Percentiles rank a stretch among this genome's conserved stretches.
Evolutionary conservation across 2,888 invertebrate species (phyloP).

Genomic region (Flexamia atlantica): DNA sequence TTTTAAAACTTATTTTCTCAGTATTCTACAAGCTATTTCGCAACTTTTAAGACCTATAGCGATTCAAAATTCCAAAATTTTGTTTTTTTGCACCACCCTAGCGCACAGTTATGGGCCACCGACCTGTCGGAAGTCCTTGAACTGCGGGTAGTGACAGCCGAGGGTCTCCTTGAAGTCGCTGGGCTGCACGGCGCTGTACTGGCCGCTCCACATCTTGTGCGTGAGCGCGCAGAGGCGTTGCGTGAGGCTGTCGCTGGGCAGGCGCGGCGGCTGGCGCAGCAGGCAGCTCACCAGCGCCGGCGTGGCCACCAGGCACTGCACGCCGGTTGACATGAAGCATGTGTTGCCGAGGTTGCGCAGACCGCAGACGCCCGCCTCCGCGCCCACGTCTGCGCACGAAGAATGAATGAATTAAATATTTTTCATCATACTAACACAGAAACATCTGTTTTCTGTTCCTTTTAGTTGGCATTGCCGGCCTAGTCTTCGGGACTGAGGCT

Average conservation of each 20-base stretch:
- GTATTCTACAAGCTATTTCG: too few relatives aligned
- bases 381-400: slow-evolving; percentile 64
- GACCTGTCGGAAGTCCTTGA: slow-evolving; percentile 81
- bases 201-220: slow-evolving; percentile 79
- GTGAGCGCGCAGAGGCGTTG: slow-evolving; percentile 77
- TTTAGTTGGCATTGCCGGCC: too few relatives aligned
- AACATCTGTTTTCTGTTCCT: too few relatives aligned
- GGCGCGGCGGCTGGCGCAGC: slow-evolving; percentile 71
- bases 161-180: slow-evolving; percentile 79
- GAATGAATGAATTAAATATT: too few relatives aligned
- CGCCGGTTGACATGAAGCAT: slow-evolving; percentile 79
- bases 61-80: too few relatives aligned
- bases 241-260: slow-evolving; percentile 74
- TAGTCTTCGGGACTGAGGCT: too few relatives aligned
- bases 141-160: slow-evolving; percentile 79
- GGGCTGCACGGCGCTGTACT: slow-evolving; percentile 77
- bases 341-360: slow-evolving; percentile 78
- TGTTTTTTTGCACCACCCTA: too few relatives aligned
- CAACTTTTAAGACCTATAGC: too few relatives aligned
- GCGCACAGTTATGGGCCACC: too few relatives aligned
- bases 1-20: too few relatives aligned
- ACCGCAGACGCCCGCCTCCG: slow-evolving; percentile 77
- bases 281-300: slow-evolving; percentile 78
- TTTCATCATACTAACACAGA: too few relatives aligned
- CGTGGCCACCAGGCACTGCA: slow-evolving; percentile 78